A percentile compares a stretch with the other conserved stretches of the same genome.
These are phyloP conservation scores for Bembecia ichneumoniformis DNA, from an alignment of 2,888 invertebrate genomes.

Conservation along the genomic window DNA sequence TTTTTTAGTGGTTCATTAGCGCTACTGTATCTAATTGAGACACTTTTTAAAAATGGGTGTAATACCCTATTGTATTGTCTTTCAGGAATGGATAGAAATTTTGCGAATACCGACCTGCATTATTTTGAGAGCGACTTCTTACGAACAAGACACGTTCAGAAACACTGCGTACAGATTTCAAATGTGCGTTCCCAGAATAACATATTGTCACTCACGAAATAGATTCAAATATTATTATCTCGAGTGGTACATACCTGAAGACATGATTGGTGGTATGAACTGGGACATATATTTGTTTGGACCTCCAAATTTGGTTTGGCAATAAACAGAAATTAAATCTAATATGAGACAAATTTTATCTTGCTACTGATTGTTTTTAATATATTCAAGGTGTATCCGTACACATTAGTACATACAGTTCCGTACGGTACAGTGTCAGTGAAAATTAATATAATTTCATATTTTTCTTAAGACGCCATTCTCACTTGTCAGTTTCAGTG, in stretches of 20 bases:
- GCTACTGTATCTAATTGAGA: no score
- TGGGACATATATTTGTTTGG: conserved; percentile 42
- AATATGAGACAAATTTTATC: no score
- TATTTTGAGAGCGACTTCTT: conserved; percentile 24
- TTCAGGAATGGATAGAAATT: conserved; percentile 41
- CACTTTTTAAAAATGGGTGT: no score
- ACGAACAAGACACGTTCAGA: conserved; percentile 22
- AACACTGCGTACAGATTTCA: conserved; percentile 6
- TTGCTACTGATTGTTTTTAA: not conserved
- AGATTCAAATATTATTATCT: conserved; percentile 14
- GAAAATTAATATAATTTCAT: no score
- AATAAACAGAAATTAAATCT: conserved; percentile 13
- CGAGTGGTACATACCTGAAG: conserved; percentile 14
- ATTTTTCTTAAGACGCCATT: no score
- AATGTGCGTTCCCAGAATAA: conserved; percentile 9
- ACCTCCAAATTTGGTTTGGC: conserved; percentile 19
- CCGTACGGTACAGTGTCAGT: no score
- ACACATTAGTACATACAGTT: no score
- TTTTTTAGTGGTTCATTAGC: no score
- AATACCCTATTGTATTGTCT: no score
- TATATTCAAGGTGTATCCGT: no score
- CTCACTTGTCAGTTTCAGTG: no score
- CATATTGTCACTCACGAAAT: conserved; percentile 18
- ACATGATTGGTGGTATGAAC: conserved; percentile 24
- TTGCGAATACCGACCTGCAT: conserved; percentile 45